A percentile compares a stretch with the other conserved stretches of the same genome.
Evolutionary conservation across 2,888 invertebrate species (phyloP).

Genomic region (Leucophora obtusa): DNA sequence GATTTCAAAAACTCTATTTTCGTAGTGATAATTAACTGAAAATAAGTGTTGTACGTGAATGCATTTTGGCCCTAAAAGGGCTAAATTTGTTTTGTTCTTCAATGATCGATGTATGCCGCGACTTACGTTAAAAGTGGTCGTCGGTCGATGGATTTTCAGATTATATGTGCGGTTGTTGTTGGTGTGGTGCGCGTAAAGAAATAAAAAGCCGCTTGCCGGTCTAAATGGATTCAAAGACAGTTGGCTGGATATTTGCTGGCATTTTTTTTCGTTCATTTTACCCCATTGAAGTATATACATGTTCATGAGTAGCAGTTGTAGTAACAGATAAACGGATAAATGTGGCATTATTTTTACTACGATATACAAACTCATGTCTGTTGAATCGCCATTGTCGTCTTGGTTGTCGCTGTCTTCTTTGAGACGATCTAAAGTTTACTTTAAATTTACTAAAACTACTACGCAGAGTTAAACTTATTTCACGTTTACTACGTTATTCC

Average conservation of each 20-base stretch:
- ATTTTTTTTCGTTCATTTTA: constrained; percentile 18
- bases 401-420: constrained; percentile 25
- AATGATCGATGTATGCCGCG: constrained; percentile 30
- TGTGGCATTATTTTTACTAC: constrained; percentile 40
- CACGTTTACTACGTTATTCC: too few relatives aligned
- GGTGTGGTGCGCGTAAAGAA: constrained; percentile 26
- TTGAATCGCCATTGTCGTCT: constrained; percentile 27
- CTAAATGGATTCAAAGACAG: constrained; percentile 30
- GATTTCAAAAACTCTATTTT: not conserved
- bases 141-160: not conserved
- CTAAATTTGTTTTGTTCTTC: constrained; percentile 4
- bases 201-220: constrained; percentile 52
- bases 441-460: not conserved
- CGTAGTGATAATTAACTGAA: not conserved
- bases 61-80: constrained; percentile 41
- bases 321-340: constrained; percentile 58
- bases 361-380: constrained; percentile 43
- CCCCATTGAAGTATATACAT: constrained; percentile 15
- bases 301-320: constrained; percentile 15
- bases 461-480: not conserved
- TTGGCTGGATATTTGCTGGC: not conserved
- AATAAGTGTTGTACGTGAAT: not conserved
- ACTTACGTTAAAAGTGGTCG: constrained; percentile 23
- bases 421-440: constrained; percentile 1
- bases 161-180: not conserved